Evolutionary conservation across 30 jellyfish, hydroid and myxozoan species (phyloP), one percentile per base, ranked within the genome.

Genomic region (Cassiopea andromeda): DNA sequence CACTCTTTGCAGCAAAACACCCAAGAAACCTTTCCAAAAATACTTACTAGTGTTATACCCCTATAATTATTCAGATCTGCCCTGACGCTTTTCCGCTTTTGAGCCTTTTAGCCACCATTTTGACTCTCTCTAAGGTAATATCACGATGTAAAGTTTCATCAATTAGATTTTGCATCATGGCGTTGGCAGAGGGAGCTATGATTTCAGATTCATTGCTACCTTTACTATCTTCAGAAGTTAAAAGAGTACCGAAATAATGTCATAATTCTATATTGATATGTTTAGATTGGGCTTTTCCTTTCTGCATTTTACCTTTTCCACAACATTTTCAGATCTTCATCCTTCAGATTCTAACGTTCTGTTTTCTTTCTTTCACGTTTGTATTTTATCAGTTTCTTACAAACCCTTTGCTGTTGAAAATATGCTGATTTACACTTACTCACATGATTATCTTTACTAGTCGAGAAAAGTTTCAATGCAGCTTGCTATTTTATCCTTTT

Each of bases 1-100:
- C 68, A 81, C 60, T 81, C 89, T 81, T 16, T 81, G 49, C 16
- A 81, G 60, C 60, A 81, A 79, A 81, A 81, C 89, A 66, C 80
- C 89, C 17, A 81, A 49, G 60, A 60, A 81, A 81, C 60, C 14
- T 60, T 81, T 3, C 89, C 89, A 67, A 81, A 81, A 59, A 81
- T 59, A 60, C 88, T 79, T 3, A 81, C 15, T 58, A 81, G 60
- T 45, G 81, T 64, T 12, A 81, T 81, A 46, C 89, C 89, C 76
- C 89, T 81, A 81, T 81, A 81, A 54, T 81, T 81, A 64, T 60
- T 81, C 67, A 81, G 80, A 44, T 83, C 58, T 43, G 73, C 43
- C 88, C 78, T 48, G 88, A 16, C 6, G 90, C 80, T 81, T 81
- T 81, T 13, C 81, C 70, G 67, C 44, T 44, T 47, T 81, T 81